Conservation (phyloP, 2,113 vertebrate species). For the Raja brachyura region DNA sequence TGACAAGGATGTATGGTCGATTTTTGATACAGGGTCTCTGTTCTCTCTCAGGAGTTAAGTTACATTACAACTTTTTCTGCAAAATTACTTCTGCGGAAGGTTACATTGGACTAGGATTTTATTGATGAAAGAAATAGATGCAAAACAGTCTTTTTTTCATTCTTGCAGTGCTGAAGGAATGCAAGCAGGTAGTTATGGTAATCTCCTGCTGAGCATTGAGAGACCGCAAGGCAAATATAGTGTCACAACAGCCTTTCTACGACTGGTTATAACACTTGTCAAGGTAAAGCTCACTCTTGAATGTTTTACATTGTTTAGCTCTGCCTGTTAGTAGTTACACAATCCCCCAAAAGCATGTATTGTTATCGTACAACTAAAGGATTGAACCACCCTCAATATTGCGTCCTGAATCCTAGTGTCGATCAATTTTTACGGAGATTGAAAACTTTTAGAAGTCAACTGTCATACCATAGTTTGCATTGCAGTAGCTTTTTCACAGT, state of each 20-base stretch:
- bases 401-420: neutral
- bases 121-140: neutral
- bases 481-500: neutral
- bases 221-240: constrained; percentile 88
- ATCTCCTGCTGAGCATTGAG: constrained; percentile 82
- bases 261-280: constrained; percentile 80
- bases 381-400: neutral
- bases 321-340: neutral
- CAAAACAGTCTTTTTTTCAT: constrained; percentile 24
- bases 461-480: neutral
- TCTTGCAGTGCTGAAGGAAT: constrained; percentile 83
- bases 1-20: neutral
- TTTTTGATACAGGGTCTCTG: neutral
- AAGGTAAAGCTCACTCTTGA: constrained; percentile 62
- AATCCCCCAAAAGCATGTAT: neutral
- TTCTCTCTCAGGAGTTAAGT: neutral
- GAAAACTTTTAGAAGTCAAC: neutral
- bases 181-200: constrained; percentile 93
- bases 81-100: neutral
- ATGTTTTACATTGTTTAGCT: neutral
- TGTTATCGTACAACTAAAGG: neutral
- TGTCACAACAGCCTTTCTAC: constrained; percentile 85
- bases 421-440: neutral
- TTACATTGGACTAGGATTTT: neutral
- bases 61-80: neutral